Base-by-base conservation (phyloP, 2,113 vertebrate species). In the Pedionomus torquatus region DNA sequence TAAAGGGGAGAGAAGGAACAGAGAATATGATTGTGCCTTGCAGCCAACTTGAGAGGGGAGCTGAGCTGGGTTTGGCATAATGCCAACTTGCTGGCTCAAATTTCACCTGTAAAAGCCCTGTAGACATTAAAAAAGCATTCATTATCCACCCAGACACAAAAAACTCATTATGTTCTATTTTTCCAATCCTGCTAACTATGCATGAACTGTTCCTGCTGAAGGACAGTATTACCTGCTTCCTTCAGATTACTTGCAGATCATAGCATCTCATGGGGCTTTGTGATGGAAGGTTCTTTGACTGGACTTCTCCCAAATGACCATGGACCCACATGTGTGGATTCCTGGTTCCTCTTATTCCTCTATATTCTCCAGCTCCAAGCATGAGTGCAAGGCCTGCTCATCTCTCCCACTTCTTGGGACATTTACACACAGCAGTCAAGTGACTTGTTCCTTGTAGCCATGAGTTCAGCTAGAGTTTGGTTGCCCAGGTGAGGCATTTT, bases 51-150 rank as follows among this genome's bases (percentile, higher is more conserved):
- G 70, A 95, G 79, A 93, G 31, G 65, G 46, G 71, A 93, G 82
- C 51, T 0, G 17, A 88, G 68, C 83, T 87, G 65, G 39, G 18
- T 60, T 80, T 94, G 95, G 94, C 91, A 69, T 55, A 41, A 52
- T 90, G 85, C 93, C 96, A 89, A 25, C 54, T 54, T 74, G 30
- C 85, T 95, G 66, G 68, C 85, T 97, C 95, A 76, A 84, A 90
- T 96, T 97, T 96, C 95, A 96, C 95, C 91, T 92, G 85, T 93
- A 95, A 96, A 94, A 94, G 76, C 89, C 91, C 87, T 85, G 58
- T 87, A 96, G 93, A 95, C 87, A 90, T 95, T 94, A 92, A 93
- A 97, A 97, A 95, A 95, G 39, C 91, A 89, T 95, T 96, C 70
- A 78, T 96, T 96, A 96, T 95, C 87, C 94, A 83, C 49, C 35